phyloP scores from a whole-genome alignment of 2,888 invertebrate species.

The Hydrotaea diabolus region DNA sequence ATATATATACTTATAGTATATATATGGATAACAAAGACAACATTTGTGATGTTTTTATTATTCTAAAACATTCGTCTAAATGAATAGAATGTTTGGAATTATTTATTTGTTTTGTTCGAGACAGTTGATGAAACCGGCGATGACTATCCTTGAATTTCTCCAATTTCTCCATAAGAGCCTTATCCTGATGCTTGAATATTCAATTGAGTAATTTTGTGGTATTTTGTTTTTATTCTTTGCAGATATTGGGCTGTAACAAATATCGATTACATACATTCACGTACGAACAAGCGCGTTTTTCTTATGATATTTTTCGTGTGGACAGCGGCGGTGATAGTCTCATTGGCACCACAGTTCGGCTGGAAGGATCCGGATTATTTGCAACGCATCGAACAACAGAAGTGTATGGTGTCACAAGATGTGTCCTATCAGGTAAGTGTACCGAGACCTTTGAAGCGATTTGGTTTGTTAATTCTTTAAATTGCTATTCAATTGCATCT shows the following conservation, averaged over 20 bases:
- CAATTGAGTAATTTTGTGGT: background rate
- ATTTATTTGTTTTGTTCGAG: background rate
- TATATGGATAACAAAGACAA: too few relatives aligned
- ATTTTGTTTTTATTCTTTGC: slow-evolving; percentile 68
- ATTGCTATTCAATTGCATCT: too few relatives aligned
- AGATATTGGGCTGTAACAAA: slow-evolving; percentile 99
- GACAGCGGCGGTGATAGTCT: slow-evolving; percentile 95
- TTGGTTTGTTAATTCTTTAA: too few relatives aligned
- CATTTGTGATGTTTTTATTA: slow-evolving; percentile 9
- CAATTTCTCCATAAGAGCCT: too few relatives aligned
- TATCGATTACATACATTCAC: slow-evolving; percentile 96
- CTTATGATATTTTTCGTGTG: slow-evolving; percentile 96
- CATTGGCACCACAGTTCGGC: slow-evolving; percentile 96
- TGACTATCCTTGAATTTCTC: too few relatives aligned
- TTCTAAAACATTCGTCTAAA: background rate
- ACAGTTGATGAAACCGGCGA: too few relatives aligned
- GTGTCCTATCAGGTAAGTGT: slow-evolving; percentile 90
- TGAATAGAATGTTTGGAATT: background rate
- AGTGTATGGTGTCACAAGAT: slow-evolving; percentile 96
- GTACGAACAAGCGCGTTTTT: slow-evolving; percentile 92
- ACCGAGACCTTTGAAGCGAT: too few relatives aligned
- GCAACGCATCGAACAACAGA: slow-evolving; percentile 89
- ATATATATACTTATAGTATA: background rate
- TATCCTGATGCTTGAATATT: too few relatives aligned
- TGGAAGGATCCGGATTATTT: slow-evolving; percentile 96